phyloP scores from a whole-genome alignment of 2,797 vertebrate species.

The Rhinoraja longicauda region DNA sequence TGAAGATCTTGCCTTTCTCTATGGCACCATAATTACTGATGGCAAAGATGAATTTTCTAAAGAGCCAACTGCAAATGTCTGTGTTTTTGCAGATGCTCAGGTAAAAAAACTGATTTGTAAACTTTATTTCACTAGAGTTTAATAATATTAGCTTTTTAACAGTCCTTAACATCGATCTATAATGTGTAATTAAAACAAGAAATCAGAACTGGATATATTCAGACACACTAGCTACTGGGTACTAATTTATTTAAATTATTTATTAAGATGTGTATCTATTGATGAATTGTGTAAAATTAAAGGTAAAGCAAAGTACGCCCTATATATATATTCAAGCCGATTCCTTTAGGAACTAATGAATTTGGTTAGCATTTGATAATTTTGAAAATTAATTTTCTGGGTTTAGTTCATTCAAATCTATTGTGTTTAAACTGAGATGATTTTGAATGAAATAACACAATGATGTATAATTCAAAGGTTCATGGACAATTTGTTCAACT shows the following conservation, averaged over 20 bases:
- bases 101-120: constrained; percentile 50
- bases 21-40: constrained; percentile 90
- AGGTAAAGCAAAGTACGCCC: neutral
- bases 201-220: neutral
- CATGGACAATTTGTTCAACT: neutral
- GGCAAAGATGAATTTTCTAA: constrained; percentile 73
- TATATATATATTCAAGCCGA: neutral
- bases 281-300: neutral
- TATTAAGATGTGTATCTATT: neutral
- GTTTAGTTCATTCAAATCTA: too few relatives aligned
- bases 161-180: neutral
- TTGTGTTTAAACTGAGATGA: neutral
- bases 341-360: neutral
- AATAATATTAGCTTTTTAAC: neutral
- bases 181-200: neutral
- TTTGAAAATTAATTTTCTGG: neutral
- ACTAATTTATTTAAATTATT: neutral
- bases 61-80: constrained; percentile 80
- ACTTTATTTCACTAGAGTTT: neutral
- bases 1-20: constrained; percentile 84
- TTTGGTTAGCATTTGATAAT: neutral
- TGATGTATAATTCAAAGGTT: neutral
- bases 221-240: neutral
- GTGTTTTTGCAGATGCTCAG: constrained; percentile 92
- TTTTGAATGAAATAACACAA: neutral